Evolutionary conservation across 1,140 invertebrate species (phyloP).

Genomic region (Capitella teleta): DNA sequence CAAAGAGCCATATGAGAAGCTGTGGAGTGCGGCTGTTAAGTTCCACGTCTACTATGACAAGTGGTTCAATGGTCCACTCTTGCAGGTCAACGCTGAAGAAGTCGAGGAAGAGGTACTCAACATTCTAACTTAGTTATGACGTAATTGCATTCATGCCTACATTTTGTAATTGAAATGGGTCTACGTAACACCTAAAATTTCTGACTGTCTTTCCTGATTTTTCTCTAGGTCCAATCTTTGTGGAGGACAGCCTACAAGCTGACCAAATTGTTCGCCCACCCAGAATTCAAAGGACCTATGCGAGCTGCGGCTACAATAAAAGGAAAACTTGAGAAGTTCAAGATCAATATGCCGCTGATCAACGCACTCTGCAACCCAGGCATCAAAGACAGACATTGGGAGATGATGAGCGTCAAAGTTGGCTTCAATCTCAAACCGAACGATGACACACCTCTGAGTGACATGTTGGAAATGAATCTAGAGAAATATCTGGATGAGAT

Average conservation of each 20-base stretch:
- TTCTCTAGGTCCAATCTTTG: constrained; percentile 30
- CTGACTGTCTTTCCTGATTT: no score
- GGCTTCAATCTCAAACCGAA: constrained; percentile 56
- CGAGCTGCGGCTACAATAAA: constrained; percentile 40
- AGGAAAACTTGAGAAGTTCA: constrained; percentile 48
- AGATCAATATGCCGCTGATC: constrained; percentile 41
- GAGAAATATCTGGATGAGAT: constrained; percentile 50
- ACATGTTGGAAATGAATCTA: constrained; percentile 76
- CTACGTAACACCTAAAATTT: no score
- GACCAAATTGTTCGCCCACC: constrained; percentile 36
- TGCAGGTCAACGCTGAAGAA: constrained; percentile 66
- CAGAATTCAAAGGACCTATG: constrained; percentile 32
- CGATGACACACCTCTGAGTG: constrained; percentile 57
- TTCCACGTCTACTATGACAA: constrained; percentile 68
- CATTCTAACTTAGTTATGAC: no score
- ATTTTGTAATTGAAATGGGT: no score
- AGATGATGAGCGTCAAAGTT: constrained; percentile 44
- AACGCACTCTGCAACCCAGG: constrained; percentile 41
- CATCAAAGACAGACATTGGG: constrained; percentile 41
- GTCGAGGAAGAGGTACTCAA: constrained; percentile 53
- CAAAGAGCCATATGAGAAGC: constrained; percentile 75
- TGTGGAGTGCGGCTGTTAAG: constrained; percentile 78
- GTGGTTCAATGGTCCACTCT: constrained; percentile 59
- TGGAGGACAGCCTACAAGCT: constrained; percentile 42
- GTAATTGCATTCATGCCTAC: no score